Evolutionary conservation across 2,113 vertebrate genomes (phyloP).

Genomic region (Laticauda colubrina): DNA sequence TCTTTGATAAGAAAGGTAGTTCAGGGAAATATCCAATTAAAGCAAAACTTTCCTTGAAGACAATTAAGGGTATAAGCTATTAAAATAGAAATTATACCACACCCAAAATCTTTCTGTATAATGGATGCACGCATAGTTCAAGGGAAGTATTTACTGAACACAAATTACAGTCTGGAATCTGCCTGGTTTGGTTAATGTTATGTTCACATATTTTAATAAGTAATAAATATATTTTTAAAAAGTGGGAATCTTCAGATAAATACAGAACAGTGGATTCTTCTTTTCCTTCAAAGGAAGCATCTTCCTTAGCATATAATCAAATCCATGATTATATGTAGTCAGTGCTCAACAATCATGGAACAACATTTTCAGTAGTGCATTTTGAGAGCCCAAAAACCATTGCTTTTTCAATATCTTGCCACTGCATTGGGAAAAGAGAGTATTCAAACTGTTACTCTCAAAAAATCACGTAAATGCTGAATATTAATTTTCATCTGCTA

Average conservation of each 20-base stretch:
- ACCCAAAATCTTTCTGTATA: not conserved
- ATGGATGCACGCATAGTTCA: not conserved
- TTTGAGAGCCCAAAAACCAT: not conserved
- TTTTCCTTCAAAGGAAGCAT: not conserved
- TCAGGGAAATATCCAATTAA: not conserved
- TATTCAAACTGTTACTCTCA: not conserved
- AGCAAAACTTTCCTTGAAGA: not conserved
- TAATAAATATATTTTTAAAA: not conserved
- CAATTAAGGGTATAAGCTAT: not conserved
- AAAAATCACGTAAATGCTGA: not conserved
- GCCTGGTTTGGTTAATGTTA: not conserved
- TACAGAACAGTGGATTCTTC: not conserved
- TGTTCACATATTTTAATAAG: not conserved
- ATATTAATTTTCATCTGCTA: not conserved
- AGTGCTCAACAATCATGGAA: not conserved
- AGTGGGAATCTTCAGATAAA: not conserved
- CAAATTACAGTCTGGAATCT: not conserved
- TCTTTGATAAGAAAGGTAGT: not conserved
- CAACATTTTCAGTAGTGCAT: not conserved
- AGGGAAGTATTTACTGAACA: not conserved
- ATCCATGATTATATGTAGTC: not conserved
- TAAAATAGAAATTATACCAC: not conserved
- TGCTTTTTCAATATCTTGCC: not conserved
- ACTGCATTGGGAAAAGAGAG: not conserved
- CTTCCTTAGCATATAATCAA: not conserved